These are phyloP conservation scores for Apodemia duryi DNA, from an alignment of 2,888 invertebrate species.

Conservation along the genomic window DNA sequence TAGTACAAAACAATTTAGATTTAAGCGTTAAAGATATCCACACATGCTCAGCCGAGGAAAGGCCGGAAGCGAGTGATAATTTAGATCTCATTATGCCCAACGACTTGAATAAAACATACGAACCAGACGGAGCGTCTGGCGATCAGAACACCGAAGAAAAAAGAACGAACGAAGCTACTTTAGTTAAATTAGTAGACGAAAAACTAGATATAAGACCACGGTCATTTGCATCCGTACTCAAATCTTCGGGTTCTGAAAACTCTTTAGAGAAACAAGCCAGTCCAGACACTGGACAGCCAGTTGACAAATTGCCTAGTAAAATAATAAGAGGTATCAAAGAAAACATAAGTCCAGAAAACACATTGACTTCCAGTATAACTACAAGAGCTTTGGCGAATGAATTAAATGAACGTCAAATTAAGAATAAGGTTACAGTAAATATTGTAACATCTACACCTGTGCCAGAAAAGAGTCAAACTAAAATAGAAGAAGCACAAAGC, in stretches of 20 bases:
- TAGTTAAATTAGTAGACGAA: conserved; percentile 38
- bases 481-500: conserved; percentile 43
- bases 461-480: conserved; percentile 43
- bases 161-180: conserved; percentile 33
- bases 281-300: conserved; percentile 58
- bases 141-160: conserved; percentile 27
- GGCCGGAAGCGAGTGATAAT: conserved; percentile 49
- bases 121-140: conserved; percentile 25
- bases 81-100: conserved; percentile 67
- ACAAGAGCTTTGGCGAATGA: conserved; percentile 60
- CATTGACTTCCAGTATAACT: conserved; percentile 66
- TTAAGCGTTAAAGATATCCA: conserved; percentile 57
- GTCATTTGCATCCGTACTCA: conserved; percentile 67
- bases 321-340: conserved; percentile 80
- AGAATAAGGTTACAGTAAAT: conserved; percentile 43
- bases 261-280: conserved; percentile 61
- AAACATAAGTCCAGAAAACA: conserved; percentile 82
- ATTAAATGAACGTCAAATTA: conserved; percentile 49
- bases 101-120: conserved; percentile 53
- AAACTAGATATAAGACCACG: conserved; percentile 54
- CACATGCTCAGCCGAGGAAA: conserved; percentile 44
- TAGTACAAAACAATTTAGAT: conserved; percentile 74
- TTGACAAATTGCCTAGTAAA: conserved; percentile 76
- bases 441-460: conserved; percentile 43
- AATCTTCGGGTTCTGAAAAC: conserved; percentile 65